Evolutionary conservation across 2,113 vertebrate genomes (phyloP).

Genomic region (Oostethus manadensis): DNA sequence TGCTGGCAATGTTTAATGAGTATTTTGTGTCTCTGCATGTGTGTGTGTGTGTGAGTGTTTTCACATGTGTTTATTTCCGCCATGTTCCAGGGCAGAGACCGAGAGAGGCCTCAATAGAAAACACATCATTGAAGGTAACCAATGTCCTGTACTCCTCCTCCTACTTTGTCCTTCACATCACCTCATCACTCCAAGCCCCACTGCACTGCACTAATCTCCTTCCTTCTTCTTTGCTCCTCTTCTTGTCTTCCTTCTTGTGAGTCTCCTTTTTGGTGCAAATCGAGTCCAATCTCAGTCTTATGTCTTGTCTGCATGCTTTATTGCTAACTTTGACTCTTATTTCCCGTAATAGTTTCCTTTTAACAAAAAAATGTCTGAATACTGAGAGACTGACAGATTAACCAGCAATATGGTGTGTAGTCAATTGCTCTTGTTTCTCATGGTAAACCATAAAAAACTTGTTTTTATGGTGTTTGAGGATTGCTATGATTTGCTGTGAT

Average conservation of each 20-base stretch:
- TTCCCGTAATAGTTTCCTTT: too few species aligned
- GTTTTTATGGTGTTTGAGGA: too few species aligned
- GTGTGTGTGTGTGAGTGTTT: constrained; percentile 3
- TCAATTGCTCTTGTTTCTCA: too few species aligned
- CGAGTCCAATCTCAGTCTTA: constrained; percentile 3
- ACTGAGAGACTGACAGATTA: too few species aligned
- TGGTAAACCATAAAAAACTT: too few species aligned
- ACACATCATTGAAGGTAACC: constrained; percentile 95
- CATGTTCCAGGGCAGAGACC: constrained; percentile 83
- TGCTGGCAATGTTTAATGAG: constrained; percentile 13
- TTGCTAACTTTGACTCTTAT: too few species aligned
- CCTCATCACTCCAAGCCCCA: constrained; percentile 6
- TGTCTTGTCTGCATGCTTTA: constrained; percentile 15
- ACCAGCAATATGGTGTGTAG: too few species aligned
- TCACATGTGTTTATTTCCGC: constrained; percentile 21
- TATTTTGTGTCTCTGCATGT: neutral
- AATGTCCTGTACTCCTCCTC: constrained; percentile 28
- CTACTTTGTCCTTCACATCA: constrained; percentile 48
- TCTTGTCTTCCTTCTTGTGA: constrained; percentile 2
- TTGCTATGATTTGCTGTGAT: too few species aligned
- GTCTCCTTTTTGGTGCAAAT: constrained; percentile 16
- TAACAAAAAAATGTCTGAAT: neutral
- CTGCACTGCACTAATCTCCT: constrained; percentile 22
- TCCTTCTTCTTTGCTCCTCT: constrained; percentile 28
- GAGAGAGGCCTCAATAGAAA: constrained; percentile 93